These are phyloP conservation scores for Cryptocephalus primarius DNA, from an alignment of 2,888 invertebrate species.

Conservation along the genomic window DNA sequence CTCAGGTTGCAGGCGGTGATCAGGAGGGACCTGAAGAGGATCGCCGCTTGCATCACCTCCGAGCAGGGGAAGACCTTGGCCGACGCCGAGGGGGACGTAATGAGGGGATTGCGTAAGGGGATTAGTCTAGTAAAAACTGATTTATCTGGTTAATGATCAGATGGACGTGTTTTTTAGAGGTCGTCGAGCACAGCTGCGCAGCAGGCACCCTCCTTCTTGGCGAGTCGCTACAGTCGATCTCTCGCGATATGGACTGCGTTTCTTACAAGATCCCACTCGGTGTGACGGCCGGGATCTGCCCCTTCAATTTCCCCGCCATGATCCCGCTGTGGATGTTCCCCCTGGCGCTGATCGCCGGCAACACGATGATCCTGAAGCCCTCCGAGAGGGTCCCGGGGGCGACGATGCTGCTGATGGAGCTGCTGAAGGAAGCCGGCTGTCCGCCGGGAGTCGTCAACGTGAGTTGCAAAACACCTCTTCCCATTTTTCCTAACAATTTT, in stretches of 20 bases:
- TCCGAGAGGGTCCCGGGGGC: conserved; percentile 98
- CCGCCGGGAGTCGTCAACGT: conserved; percentile 94
- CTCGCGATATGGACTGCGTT: conserved; percentile 95
- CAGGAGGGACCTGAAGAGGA: conserved; percentile 74
- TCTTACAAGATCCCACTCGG: conserved; percentile 89
- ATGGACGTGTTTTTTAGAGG: too few species aligned
- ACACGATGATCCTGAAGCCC: conserved; percentile 90
- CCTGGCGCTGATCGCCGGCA: conserved; percentile 79
- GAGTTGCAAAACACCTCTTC: too few species aligned
- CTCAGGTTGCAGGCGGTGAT: conserved; percentile 69
- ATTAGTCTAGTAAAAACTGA: too few species aligned
- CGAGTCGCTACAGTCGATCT: conserved; percentile 75
- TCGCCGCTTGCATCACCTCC: conserved; percentile 84
- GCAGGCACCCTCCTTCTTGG: conserved; percentile 88
- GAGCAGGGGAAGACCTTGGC: conserved; percentile 96
- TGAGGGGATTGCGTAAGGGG: conserved; percentile 88
- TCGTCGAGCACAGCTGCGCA: conserved; percentile 93
- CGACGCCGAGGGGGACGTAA: conserved; percentile 97
- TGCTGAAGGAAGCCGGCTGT: conserved; percentile 87
- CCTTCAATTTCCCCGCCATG: conserved; percentile 99
- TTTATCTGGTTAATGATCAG: too few species aligned
- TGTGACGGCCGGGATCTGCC: conserved; percentile 90
- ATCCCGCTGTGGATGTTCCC: conserved; percentile 97
- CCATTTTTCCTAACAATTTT: neutral
- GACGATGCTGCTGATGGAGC: conserved; percentile 86